These are phyloP conservation scores for Drosophila suzukii DNA, from an alignment of 1,140 invertebrate genomes.

Conservation along the genomic window DNA sequence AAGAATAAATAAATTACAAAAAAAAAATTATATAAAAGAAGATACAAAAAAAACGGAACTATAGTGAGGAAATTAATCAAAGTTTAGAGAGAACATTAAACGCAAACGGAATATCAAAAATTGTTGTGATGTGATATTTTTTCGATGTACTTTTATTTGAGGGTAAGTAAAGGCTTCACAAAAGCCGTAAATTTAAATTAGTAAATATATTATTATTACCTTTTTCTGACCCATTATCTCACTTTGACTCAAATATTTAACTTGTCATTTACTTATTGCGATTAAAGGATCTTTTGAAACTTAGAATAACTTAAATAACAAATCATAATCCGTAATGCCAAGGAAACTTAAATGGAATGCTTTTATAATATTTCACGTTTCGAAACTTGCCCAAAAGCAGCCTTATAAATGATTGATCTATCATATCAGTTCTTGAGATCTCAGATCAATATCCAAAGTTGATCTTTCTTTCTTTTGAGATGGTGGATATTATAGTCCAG, in stretches of 20 bases:
- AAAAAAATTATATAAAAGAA: slow-evolving; percentile 39
- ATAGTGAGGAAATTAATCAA: slow-evolving; percentile 32
- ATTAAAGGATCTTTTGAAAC: no score
- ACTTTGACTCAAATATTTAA: not conserved
- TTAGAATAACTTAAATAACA: no score
- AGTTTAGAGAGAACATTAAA: slow-evolving; percentile 50
- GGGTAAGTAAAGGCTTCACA: slow-evolving; percentile 54
- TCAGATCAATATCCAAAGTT: no score
- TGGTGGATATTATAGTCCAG: no score
- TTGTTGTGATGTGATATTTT: slow-evolving; percentile 82
- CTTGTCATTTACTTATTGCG: no score
- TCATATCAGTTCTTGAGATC: no score
- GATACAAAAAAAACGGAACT: slow-evolving; percentile 34
- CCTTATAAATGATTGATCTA: no score
- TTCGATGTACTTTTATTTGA: slow-evolving; percentile 73
- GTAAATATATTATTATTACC: not conserved
- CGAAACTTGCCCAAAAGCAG: no score
- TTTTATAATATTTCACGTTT: no score
- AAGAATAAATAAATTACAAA: slow-evolving; percentile 25
- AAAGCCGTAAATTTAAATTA: not conserved
- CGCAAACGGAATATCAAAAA: slow-evolving; percentile 70
- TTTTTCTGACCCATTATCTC: not conserved
- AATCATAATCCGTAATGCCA: no score
- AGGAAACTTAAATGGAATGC: no score
- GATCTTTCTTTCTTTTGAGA: no score